Evolutionary conservation across 1,140 invertebrate species (phyloP).

Genomic region (Oscheius sp.): DNA sequence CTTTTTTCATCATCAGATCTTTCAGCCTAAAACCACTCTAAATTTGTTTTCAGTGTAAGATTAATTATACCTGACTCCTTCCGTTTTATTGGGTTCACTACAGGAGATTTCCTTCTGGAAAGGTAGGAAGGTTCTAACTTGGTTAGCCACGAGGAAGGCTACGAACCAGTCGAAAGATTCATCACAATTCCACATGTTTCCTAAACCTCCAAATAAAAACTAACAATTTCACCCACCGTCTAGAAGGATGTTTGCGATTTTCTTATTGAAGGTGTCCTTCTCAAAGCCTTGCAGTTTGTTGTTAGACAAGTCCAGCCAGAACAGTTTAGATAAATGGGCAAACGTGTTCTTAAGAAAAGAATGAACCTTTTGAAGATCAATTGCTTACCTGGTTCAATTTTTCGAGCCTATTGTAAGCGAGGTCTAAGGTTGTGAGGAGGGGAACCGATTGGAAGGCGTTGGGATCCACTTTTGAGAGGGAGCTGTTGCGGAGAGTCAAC

Average conservation of each 20-base stretch:
- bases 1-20: slow-evolving; percentile 59
- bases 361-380: background rate
- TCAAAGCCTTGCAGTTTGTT: slow-evolving; percentile 47
- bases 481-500: slow-evolving; percentile 56
- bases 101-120: slow-evolving; percentile 52
- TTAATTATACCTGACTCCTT: slow-evolving; percentile 41
- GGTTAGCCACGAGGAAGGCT: slow-evolving; percentile 51
- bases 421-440: slow-evolving; percentile 45
- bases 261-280: slow-evolving; percentile 46
- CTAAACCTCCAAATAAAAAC: slow-evolving; percentile 28
- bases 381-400: background rate
- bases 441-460: slow-evolving; percentile 49
- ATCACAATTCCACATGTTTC: slow-evolving; percentile 55
- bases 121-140: slow-evolving; percentile 56
- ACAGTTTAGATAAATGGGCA: slow-evolving; percentile 38
- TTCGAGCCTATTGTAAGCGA: slow-evolving; percentile 45
- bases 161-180: slow-evolving; percentile 57
- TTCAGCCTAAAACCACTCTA: slow-evolving; percentile 33
- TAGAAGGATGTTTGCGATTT: slow-evolving; percentile 52
- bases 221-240: slow-evolving; percentile 44
- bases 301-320: slow-evolving; percentile 54
- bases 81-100: slow-evolving; percentile 40
- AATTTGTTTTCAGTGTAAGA: background rate
- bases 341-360: slow-evolving; percentile 37
- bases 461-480: slow-evolving; percentile 45